Base-by-base conservation (phyloP, 1,140 invertebrate species). In the Cyrtorhinus lividipennis region DNA sequence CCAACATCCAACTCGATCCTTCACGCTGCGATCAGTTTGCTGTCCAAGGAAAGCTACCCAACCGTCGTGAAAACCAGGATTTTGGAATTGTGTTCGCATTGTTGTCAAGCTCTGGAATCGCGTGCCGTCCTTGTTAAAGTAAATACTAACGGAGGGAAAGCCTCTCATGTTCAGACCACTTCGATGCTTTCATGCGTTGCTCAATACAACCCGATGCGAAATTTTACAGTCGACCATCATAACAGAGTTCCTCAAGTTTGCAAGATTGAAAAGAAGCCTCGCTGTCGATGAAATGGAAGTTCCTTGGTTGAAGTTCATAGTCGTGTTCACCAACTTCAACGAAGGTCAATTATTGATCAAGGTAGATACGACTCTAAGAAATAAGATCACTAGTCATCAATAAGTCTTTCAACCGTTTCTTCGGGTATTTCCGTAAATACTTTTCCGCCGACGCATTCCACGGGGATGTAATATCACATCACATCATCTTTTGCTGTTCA, bases 121-220 rank as follows among this genome's bases (percentile, higher is more conserved):
- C 70, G 80, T 62, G 70, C 76, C 38, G 71, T 76, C 2, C 72
- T 80, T 60, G 69, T 74, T 1, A 81, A 81, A 71, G 79, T 80
- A 73, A 68, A 56, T n/a, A n/a, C n/a, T n/a, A n/a, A n/a, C n/a
- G n/a, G n/a, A 59, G 46, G 60, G 44, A 24, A 46, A 56, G 8
- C 22, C 61, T 1, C 25, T 59, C 0, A n/a, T n/a, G n/a, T n/a
- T n/a, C n/a, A n/a, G n/a, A n/a, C n/a, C n/a, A n/a, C n/a, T n/a
- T n/a, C n/a, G 53, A n/a, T 56, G 10, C 5, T 56, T 13, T n/a
- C 53, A 56, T 8, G 13, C 53, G 18, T 13, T 13, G 53, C 53
- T 56, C n/a, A n/a, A n/a, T n/a, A n/a, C n/a, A n/a, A n/a, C n/a
- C n/a, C n/a, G n/a, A n/a, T n/a, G n/a, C n/a, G n/a, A n/a, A n/a